Percentiles rank a stretch among this genome's conserved stretches.
These are phyloP conservation scores for Cynodonichthys magdalenae DNA, from an alignment of 2,797 vertebrate genomes.

Conservation along the genomic window DNA sequence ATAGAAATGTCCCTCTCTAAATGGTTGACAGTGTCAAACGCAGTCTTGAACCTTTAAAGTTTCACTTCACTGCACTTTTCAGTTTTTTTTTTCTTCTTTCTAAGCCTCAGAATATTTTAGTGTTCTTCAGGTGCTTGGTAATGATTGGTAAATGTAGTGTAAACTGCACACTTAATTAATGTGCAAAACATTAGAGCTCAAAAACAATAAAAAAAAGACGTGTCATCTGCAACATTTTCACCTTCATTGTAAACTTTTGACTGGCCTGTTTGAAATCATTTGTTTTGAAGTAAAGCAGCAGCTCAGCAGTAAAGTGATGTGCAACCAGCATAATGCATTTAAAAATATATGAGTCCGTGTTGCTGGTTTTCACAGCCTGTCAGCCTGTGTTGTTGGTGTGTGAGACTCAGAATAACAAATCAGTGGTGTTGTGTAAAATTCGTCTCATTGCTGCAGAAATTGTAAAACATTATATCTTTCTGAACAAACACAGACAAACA, in stretches of 20 bases:
- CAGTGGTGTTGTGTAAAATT: conserved; percentile 72
- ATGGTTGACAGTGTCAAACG: conserved; percentile 76
- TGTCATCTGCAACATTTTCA: conserved; percentile 13
- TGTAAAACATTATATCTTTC: conserved; percentile 83
- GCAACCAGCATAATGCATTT: conserved; percentile 5
- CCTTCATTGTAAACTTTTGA: conserved; percentile 25
- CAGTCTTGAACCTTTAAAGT: conserved; percentile 70
- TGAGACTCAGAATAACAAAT: conserved; percentile 74
- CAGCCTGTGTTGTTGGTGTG: conserved; percentile 7
- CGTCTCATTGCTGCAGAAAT: conserved; percentile 80
- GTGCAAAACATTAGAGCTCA: not conserved
- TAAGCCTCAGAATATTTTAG: conserved; percentile 63
- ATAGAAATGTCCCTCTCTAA: conserved; percentile 25
- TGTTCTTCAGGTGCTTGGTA: conserved; percentile 49
- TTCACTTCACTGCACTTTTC: conserved; percentile 77
- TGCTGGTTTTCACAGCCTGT: conserved; percentile 5
- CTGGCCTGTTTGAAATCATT: conserved; percentile 5
- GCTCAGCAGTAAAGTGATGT: not conserved
- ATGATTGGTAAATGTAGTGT: conserved; percentile 42
- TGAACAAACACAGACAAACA: conserved; percentile 88
- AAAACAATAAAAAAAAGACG: not conserved
- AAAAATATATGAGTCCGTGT: not conserved
- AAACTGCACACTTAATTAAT: conserved; percentile 30
- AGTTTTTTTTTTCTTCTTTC: conserved; percentile 42
- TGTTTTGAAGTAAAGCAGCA: not conserved